These are phyloP conservation scores for Lates calcarifer DNA, from an alignment of 2,113 vertebrate genomes.

Conservation along the genomic window DNA sequence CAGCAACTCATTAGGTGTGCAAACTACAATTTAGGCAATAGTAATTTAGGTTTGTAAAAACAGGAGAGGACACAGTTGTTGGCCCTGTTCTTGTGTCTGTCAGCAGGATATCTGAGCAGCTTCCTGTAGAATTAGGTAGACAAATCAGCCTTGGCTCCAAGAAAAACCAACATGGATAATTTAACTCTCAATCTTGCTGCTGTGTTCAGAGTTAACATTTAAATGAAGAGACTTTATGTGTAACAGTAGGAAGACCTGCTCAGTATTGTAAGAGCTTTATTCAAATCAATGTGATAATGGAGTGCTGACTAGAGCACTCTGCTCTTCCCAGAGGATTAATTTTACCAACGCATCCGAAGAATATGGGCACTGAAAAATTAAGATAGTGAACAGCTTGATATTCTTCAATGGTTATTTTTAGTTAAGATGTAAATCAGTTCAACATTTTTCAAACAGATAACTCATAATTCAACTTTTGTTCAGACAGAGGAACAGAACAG, in stretches of 20 bases:
- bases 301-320: background rate
- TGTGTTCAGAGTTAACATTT: background rate
- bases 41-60: background rate
- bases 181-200: background rate
- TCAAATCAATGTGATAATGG: background rate
- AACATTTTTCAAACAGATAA: slow-evolving; percentile 3
- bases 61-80: background rate
- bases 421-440: background rate
- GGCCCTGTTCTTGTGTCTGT: background rate
- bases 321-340: background rate
- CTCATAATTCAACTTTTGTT: slow-evolving; percentile 2
- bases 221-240: background rate
- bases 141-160: background rate
- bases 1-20: background rate
- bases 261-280: background rate
- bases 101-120: slow-evolving; percentile 19
- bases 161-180: background rate
- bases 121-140: background rate
- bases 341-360: slow-evolving; percentile 15
- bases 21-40: background rate
- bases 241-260: background rate
- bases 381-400: background rate
- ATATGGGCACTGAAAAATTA: background rate
- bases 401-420: background rate
- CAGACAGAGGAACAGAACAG: background rate